Percentiles rank a stretch among this genome's conserved stretches.
phyloP scores from a whole-genome alignment of 2,797 vertebrate species.

The Sitta carolinensis region DNA sequence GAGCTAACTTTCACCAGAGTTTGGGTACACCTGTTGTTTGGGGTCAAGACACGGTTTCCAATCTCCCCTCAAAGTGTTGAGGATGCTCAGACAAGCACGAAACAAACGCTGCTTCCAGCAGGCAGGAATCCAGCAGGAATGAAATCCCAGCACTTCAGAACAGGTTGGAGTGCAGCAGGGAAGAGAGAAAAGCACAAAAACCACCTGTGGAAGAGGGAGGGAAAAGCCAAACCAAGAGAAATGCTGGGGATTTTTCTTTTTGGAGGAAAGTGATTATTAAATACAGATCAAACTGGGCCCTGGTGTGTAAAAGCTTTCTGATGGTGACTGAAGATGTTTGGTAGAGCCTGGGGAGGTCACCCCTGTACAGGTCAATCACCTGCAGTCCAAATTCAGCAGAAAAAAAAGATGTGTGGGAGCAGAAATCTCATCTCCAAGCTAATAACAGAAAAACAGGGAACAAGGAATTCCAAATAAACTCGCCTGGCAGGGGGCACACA shows the following conservation, averaged over 20 bases:
- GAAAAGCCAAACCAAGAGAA: neutral
- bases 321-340: neutral
- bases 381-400: neutral
- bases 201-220: neutral
- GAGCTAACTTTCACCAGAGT: neutral
- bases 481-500: neutral
- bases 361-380: neutral
- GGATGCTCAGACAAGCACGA: neutral
- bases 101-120: neutral
- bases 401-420: neutral
- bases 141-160: neutral
- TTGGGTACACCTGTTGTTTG: too few species aligned
- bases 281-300: neutral
- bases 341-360: neutral
- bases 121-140: neutral
- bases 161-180: neutral
- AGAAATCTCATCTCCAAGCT: neutral
- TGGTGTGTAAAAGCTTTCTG: neutral
- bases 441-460: rapidly evolving
- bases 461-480: neutral
- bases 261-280: neutral
- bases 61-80: neutral
- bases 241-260: neutral
- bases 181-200: neutral
- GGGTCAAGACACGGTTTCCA: too few species aligned